Conservation (phyloP, 2,113 vertebrate species). For the Mobula birostris region DNA sequence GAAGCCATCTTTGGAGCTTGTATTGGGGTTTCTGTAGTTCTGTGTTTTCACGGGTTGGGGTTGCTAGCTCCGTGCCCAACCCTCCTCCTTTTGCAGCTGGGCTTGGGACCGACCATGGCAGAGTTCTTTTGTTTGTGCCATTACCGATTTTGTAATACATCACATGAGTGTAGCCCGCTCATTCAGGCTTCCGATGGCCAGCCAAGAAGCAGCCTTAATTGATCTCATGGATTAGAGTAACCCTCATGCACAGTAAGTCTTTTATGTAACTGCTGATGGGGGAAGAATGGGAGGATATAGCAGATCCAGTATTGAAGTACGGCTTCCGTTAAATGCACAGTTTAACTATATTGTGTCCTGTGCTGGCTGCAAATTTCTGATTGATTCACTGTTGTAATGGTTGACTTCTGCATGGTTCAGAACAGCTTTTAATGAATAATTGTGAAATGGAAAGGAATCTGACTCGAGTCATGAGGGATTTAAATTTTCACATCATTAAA, state of each 20-base stretch:
- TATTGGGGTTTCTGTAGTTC: too few relatives aligned
- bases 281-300: not conserved
- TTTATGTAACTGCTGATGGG: not conserved
- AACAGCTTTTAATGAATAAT: not conserved
- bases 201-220: not conserved
- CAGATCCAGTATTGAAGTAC: not conserved
- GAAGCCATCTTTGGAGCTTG: too few relatives aligned
- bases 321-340: not conserved
- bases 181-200: too few relatives aligned
- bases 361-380: not conserved
- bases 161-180: not conserved
- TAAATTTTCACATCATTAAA: constrained; percentile 17
- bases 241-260: not conserved
- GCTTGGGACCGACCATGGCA: too few relatives aligned
- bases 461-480: not conserved
- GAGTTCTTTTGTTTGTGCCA: not conserved
- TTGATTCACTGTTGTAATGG: not conserved
- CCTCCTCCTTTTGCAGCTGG: too few relatives aligned
- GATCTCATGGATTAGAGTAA: not conserved
- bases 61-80: too few relatives aligned
- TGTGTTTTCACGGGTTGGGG: too few relatives aligned
- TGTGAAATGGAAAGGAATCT: not conserved
- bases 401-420: not conserved
- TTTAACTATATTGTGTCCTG: too few relatives aligned
- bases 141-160: not conserved